These are phyloP conservation scores for Leptobrachium ailaonicum DNA, from an alignment of 2,113 vertebrate genomes.

Conservation along the genomic window DNA sequence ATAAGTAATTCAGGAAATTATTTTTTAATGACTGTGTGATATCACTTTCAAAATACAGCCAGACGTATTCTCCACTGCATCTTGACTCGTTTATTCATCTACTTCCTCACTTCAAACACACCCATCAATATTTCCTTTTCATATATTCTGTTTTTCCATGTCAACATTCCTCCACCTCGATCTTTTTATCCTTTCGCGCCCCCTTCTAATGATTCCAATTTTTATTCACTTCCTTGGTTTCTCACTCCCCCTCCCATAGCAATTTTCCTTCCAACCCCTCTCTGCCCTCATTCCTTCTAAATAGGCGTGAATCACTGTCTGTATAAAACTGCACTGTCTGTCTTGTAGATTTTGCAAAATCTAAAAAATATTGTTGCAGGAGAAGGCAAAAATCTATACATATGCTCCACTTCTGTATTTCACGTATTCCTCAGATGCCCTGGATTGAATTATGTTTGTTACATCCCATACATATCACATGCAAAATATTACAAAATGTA, in stretches of 20 bases:
- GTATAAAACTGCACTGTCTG: background rate
- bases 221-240: background rate
- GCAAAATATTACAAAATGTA: too few relatives aligned
- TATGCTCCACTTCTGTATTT: too few relatives aligned
- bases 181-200: background rate
- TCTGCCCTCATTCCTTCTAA: background rate
- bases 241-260: background rate
- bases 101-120: background rate
- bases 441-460: too few relatives aligned
- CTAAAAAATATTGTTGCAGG: constrained; percentile 1
- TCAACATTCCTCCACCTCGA: background rate
- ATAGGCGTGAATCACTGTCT: background rate
- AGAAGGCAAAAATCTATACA: background rate
- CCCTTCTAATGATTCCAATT: background rate
- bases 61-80: background rate
- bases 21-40: background rate
- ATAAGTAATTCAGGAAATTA: background rate
- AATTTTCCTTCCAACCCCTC: background rate
- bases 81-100: background rate
- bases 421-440: too few relatives aligned
- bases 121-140: background rate
- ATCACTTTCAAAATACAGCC: background rate
- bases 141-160: background rate
- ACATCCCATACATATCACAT: too few relatives aligned
- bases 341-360: background rate